A percentile compares a stretch with the other conserved stretches of the same genome.
These are phyloP conservation scores for Tympanuchus pallidicinctus DNA, from an alignment of 2,113 vertebrate genomes.

Conservation along the genomic window DNA sequence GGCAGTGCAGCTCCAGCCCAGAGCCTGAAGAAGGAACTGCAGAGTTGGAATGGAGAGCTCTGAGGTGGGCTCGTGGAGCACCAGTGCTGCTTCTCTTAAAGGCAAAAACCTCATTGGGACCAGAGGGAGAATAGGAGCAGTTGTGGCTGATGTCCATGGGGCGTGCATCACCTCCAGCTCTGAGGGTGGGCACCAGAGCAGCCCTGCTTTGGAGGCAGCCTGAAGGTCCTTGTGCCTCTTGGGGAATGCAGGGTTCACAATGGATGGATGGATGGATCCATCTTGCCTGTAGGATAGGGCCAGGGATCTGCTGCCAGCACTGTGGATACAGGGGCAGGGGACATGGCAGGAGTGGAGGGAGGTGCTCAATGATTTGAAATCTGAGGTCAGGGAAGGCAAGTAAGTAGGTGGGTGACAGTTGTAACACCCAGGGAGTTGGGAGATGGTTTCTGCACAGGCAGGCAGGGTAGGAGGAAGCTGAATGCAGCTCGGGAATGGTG, in stretches of 20 bases:
- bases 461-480: neutral
- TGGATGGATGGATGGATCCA: neutral
- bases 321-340: too few species aligned
- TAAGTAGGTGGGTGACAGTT: neutral
- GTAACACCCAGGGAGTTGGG: neutral
- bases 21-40: neutral
- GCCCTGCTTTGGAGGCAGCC: neutral
- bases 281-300: neutral
- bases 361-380: neutral
- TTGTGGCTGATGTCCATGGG: neutral
- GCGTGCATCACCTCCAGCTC: neutral
- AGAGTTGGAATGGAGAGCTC: neutral
- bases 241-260: neutral
- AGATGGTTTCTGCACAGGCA: neutral
- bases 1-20: neutral
- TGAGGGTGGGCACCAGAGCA: neutral
- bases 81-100: neutral
- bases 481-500: neutral
- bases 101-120: neutral
- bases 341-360: neutral
- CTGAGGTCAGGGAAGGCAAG: neutral
- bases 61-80: fast-evolving
- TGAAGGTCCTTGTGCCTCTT: too few species aligned
- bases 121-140: neutral
- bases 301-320: neutral